Percentiles rank a stretch among this genome's conserved stretches.
phyloP scores from a whole-genome alignment of 2,888 invertebrate genomes.

The Diaperis boleti region DNA sequence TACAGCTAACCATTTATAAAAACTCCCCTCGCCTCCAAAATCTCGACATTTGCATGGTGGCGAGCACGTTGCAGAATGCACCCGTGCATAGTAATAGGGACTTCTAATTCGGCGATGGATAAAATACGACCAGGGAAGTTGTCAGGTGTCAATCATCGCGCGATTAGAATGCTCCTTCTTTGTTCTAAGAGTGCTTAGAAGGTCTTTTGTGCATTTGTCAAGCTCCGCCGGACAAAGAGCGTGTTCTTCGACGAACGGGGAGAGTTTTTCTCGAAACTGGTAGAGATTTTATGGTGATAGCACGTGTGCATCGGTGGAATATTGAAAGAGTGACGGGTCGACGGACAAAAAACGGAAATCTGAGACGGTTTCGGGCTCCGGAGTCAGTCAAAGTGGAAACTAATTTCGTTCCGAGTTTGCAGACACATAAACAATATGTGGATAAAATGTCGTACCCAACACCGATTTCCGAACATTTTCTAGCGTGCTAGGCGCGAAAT shows the following conservation, averaged over 20 bases:
- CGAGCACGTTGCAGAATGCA: conserved; percentile 20
- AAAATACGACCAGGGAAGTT: conserved; percentile 27
- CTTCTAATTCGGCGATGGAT: conserved; percentile 17
- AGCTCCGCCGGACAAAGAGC: not conserved
- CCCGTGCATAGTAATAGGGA: conserved; percentile 21
- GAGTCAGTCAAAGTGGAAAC: too few relatives aligned
- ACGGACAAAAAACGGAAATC: too few relatives aligned
- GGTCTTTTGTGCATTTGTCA: not conserved
- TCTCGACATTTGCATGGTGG: conserved; percentile 16
- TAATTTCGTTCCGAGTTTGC: too few relatives aligned
- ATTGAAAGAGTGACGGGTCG: too few relatives aligned
- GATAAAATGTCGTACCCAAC: too few relatives aligned
- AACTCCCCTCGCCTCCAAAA: conserved; percentile 11
- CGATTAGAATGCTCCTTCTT: conserved; percentile 1
- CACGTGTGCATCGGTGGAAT: too few relatives aligned
- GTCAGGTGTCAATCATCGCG: conserved; percentile 30
- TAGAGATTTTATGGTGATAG: not conserved
- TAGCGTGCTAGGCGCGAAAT: conserved; percentile 31
- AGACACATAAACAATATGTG: too few relatives aligned
- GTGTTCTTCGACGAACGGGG: not conserved
- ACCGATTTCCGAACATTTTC: not conserved
- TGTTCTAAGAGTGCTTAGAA: not conserved
- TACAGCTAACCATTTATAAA: conserved; percentile 25
- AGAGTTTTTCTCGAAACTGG: not conserved
- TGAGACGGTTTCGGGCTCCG: too few relatives aligned